Evolutionary conservation across 2,888 invertebrate species (phyloP).

Genomic region (Idaea straminata): DNA sequence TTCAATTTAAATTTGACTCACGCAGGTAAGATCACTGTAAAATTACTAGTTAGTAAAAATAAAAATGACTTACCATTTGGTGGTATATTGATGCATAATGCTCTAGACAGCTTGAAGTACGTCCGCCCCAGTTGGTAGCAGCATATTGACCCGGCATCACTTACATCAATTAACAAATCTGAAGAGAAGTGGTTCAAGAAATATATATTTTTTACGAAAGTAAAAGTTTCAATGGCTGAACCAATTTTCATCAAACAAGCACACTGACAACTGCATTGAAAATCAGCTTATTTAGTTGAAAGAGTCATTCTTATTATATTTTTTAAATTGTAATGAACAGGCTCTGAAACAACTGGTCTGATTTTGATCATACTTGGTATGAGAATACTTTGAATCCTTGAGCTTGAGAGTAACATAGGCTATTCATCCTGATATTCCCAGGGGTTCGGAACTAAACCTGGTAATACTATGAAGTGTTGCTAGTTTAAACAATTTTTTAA

Average conservation of each 20-base stretch:
- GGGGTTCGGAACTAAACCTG: background rate
- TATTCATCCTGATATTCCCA: too few relatives aligned
- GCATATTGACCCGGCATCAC: conserved; percentile 97
- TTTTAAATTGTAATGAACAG: too few relatives aligned
- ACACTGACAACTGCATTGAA: too few relatives aligned
- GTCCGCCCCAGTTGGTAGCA: conserved; percentile 97
- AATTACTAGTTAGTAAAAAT: background rate
- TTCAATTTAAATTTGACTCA: background rate
- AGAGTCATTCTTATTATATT: too few relatives aligned
- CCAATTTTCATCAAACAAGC: too few relatives aligned
- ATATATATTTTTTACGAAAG: conserved; percentile 10
- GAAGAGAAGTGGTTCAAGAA: conserved; percentile 51
- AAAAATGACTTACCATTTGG: conserved; percentile 86
- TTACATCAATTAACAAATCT: conserved; percentile 98
- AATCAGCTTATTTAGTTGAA: too few relatives aligned
- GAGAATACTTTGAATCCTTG: too few relatives aligned
- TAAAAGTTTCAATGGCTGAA: too few relatives aligned
- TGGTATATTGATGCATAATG: conserved; percentile 94
- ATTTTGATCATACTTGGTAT: too few relatives aligned
- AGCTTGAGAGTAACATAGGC: too few relatives aligned
- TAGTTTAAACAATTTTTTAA: conserved; percentile 25
- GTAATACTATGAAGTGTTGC: background rate
- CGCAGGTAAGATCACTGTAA: background rate
- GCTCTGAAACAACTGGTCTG: too few relatives aligned
- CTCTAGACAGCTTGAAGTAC: conserved; percentile 92